These are phyloP conservation scores for Chrysopa pallens DNA, from an alignment of 1,140 invertebrate genomes.

Conservation along the genomic window DNA sequence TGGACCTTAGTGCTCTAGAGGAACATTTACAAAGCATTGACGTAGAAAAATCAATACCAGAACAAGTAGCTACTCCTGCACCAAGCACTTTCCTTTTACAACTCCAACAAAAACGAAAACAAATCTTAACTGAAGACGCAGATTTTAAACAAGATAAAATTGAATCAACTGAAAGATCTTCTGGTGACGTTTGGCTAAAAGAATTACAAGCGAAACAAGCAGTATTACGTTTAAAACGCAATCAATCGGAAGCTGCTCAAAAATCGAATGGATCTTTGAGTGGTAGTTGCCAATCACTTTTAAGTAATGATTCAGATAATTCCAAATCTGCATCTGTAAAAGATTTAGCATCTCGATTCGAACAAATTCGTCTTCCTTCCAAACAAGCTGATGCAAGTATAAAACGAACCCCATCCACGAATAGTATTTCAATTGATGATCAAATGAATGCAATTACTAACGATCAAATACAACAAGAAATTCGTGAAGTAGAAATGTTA, in stretches of 20 bases:
- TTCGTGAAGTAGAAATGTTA: conserved; percentile 31
- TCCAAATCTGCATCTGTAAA: conserved; percentile 37
- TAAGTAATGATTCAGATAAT: conserved; percentile 16
- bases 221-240: conserved; percentile 38
- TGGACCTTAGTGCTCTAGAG: conserved; percentile 40
- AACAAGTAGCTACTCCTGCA: conserved; percentile 15
- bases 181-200: conserved; percentile 49
- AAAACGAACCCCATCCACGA: conserved; percentile 21
- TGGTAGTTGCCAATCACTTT: not conserved
- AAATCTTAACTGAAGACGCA: conserved; percentile 36
- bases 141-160: conserved; percentile 17
- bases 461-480: conserved; percentile 28
- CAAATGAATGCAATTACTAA: conserved; percentile 16
- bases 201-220: conserved; percentile 63
- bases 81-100: conserved; percentile 44
- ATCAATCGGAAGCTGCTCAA: conserved; percentile 6
- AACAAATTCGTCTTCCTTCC: conserved; percentile 33
- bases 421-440: conserved; percentile 20
- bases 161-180: conserved; percentile 17
- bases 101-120: conserved; percentile 54
- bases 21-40: conserved; percentile 31
- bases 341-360: conserved; percentile 69
- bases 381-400: conserved; percentile 3
- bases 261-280: not conserved
- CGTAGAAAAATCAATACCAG: conserved; percentile 9